These are phyloP conservation scores for Zoroaster sp. DNA, from an alignment of 53 echinoderm and acorn worm genomes.

Conservation along the genomic window DNA sequence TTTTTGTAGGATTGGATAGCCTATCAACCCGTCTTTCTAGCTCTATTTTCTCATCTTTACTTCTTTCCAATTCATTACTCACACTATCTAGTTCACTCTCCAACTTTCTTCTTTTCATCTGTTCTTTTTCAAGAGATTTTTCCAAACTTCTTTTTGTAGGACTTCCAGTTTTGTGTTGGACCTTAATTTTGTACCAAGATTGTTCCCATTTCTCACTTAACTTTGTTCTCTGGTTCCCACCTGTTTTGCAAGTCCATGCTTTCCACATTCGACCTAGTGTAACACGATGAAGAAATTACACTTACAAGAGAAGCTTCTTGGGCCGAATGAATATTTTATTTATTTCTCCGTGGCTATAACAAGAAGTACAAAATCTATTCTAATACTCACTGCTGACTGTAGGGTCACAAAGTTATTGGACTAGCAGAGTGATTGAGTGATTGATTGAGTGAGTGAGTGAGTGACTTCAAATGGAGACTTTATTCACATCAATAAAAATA, in stretches of 20 bases:
- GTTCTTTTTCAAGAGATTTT: background rate
- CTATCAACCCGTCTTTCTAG: background rate
- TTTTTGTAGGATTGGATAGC: background rate
- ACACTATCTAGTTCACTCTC: background rate
- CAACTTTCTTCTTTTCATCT: slow-evolving; percentile 13
- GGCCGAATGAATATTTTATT: no score
- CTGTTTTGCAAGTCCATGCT: slow-evolving; percentile 1
- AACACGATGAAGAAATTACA: no score
- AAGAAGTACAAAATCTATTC: no score
- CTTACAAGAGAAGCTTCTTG: no score
- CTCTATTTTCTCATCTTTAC: background rate
- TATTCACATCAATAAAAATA: no score
- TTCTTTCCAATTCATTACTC: background rate
- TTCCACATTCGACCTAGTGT: slow-evolving; percentile 4
- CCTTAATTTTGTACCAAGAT: background rate
- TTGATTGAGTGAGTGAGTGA: no score
- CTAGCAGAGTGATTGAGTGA: no score
- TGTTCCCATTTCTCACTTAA: background rate
- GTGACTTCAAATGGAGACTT: no score
- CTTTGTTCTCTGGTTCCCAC: background rate
- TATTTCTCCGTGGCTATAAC: no score
- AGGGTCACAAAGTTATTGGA: no score
- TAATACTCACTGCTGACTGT: no score
- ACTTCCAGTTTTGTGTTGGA: background rate
- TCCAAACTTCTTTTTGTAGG: background rate